A percentile compares a stretch with the other conserved stretches of the same genome.
Conservation (phyloP, 2,113 vertebrate species). For the Anhinga rufa region DNA sequence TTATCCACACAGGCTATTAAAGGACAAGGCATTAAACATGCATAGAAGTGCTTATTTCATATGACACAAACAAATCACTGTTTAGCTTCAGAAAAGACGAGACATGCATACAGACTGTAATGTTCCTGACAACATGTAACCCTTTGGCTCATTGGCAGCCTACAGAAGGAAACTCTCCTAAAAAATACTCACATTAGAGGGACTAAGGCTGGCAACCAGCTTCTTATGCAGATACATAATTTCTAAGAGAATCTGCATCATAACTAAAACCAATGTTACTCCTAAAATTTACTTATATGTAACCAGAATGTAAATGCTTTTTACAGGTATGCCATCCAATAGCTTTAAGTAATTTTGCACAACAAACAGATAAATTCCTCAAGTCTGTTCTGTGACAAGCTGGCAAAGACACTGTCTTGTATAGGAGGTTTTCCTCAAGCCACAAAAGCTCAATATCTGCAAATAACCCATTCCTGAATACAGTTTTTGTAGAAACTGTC, state of each 20-base stretch:
- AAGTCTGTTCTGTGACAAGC: not conserved
- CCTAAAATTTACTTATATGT: not conserved
- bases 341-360: not conserved
- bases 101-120: fast-evolving
- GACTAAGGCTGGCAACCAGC: not conserved
- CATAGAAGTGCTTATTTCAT: not conserved
- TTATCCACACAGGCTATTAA: not conserved
- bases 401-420: not conserved
- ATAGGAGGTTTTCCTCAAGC: not conserved
- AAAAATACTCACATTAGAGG: not conserved
- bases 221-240: not conserved
- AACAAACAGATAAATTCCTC: not conserved
- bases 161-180: not conserved
- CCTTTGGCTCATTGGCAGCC: not conserved
- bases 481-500: not conserved
- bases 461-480: not conserved
- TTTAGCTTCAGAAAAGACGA: not conserved
- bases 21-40: not conserved
- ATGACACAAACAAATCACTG: not conserved
- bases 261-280: not conserved
- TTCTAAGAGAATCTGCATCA: not conserved
- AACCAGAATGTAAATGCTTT: not conserved
- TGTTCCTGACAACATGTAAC: not conserved
- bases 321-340: not conserved
- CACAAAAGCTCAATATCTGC: not conserved